These are phyloP conservation scores for Acanthacorydalis orientalis DNA, from an alignment of 2,888 invertebrate genomes.

Conservation along the genomic window DNA sequence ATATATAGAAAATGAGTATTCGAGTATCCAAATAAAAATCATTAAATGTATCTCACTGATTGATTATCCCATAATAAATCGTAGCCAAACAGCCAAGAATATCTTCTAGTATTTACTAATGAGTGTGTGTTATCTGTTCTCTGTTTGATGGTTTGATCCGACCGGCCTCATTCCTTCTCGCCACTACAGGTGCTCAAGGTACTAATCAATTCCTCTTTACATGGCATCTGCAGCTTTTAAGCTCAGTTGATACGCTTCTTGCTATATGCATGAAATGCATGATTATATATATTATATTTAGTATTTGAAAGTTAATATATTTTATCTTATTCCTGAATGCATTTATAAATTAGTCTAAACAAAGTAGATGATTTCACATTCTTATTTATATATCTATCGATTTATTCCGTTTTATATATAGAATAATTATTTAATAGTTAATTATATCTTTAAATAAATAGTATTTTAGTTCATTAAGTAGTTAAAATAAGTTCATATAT, in stretches of 20 bases:
- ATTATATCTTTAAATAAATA: no score
- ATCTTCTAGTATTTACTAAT: slow-evolving; percentile 18
- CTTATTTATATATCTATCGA: no score
- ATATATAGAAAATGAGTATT: no score
- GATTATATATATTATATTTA: background rate
- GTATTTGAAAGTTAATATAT: background rate
- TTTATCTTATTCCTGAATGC: no score
- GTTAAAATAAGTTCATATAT: no score
- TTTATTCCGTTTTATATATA: no score
- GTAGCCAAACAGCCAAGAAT: background rate
- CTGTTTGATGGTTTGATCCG: slow-evolving; percentile 26
- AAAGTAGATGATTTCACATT: no score
- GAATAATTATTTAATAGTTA: no score
- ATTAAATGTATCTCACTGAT: no score
- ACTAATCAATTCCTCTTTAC: slow-evolving; percentile 16
- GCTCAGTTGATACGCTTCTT: background rate
- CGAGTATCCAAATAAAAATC: no score
- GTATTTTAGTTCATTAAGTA: no score
- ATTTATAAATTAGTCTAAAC: no score
- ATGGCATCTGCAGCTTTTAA: background rate
- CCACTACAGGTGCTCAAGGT: slow-evolving; percentile 31
- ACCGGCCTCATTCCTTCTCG: slow-evolving; percentile 24
- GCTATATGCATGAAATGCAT: background rate
- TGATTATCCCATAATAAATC: background rate
- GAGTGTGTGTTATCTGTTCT: slow-evolving; percentile 27